These are phyloP conservation scores for Osmoderma eremita DNA, from an alignment of 2,888 invertebrate species.

Conservation along the genomic window DNA sequence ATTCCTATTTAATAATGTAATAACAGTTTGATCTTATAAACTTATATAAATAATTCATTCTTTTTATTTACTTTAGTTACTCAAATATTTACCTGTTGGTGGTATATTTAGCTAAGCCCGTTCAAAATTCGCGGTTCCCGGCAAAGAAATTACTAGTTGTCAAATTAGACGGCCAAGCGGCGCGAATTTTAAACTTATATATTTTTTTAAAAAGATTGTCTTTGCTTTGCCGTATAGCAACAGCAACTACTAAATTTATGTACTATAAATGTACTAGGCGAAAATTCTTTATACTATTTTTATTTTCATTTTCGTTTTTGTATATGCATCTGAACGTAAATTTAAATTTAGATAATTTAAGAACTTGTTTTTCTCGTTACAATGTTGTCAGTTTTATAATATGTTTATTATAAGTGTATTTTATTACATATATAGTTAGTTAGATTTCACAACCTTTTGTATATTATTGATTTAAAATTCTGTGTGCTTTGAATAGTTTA, in stretches of 20 bases:
- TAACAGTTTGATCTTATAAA: conserved; percentile 45
- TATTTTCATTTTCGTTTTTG: conserved; percentile 6
- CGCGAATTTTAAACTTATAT: conserved; percentile 36
- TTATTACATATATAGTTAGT: conserved; percentile 48
- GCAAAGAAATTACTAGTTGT: not conserved
- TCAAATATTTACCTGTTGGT: conserved; percentile 38
- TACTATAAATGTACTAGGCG: conserved; percentile 40
- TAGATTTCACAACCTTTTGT: conserved; percentile 59
- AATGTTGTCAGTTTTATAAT: conserved; percentile 17
- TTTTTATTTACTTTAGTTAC: conserved; percentile 17
- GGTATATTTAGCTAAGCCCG: conserved; percentile 44
- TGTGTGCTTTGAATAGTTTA: conserved; percentile 7
- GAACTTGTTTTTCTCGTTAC: not conserved
- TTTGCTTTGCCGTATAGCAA: conserved; percentile 44
- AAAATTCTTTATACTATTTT: conserved; percentile 39
- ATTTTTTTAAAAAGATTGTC: conserved; percentile 43
- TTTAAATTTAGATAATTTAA: conserved; percentile 3
- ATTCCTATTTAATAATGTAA: conserved; percentile 32
- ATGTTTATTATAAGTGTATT: not conserved
- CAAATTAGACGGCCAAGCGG: not conserved
- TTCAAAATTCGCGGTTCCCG: conserved; percentile 36
- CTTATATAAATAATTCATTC: conserved; percentile 41
- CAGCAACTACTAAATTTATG: conserved; percentile 40
- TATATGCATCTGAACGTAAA: conserved; percentile 26
- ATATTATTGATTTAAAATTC: conserved; percentile 55